Evolutionary conservation across 2,888 invertebrate genomes (phyloP), one percentile per base, ranked within the genome.

Genomic region (Brenthis ino): DNA sequence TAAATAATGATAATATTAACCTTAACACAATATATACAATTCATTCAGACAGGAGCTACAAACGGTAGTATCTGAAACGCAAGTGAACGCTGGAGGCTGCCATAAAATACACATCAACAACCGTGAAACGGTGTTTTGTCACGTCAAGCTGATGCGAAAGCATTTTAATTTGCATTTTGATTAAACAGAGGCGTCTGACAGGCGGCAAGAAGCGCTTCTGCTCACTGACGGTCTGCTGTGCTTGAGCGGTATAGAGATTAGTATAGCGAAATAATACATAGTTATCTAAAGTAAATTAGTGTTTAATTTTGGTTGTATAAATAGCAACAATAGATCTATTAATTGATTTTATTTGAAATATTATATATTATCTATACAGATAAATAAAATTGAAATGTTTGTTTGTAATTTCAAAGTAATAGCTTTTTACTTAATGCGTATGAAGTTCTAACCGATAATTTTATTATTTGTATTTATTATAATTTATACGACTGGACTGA

Each of bases 101-200:
- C 67, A 80, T 81, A 80, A 81, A 82, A 80, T 77, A 77, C 78
- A 78, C 80, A 79, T 77, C 77, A 78, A 74, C 70, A 67, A 74
- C 61, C 74, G 73, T 64, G 77, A 76, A 67, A 77, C 77, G 78
- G 72, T 79, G 81, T 80, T 81, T 77, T 80, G 82, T 81, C 78
- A 81, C 80, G 84, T 81, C 80, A 84, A 75, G 74, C 73, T 76
- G 77, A 76, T 78, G 79, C 76, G 79, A 81, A 79, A 79, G 80
- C 81, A 79, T 83, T 82, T 81, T 81, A 80, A 85, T 86, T 86
- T 85, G 84, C 85, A 86, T 86, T 85, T 85, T 85, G 83, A 85
- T 85, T 83, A 85, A 84, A 83, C 76, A 77, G 77, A 77, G 77
- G 80, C 79, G 82, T 76, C 79, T 78, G 79, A 74, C 77, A 75